phyloP scores from a whole-genome alignment of 2,888 invertebrate genomes.

The Eupithecia centaureata region DNA sequence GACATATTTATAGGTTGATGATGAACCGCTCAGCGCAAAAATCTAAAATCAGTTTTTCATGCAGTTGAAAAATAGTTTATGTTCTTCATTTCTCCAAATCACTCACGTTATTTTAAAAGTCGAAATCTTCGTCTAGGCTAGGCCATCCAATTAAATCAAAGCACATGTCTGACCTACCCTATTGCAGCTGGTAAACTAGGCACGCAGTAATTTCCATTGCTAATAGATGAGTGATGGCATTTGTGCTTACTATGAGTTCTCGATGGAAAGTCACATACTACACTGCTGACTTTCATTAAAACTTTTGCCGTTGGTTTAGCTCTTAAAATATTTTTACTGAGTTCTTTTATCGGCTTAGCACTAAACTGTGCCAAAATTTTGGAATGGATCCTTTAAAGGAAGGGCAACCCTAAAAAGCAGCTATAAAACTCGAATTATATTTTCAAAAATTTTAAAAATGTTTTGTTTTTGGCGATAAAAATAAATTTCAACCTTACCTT shows the following conservation, averaged over 20 bases:
- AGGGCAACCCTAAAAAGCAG: too few relatives aligned
- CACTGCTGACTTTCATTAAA: neutral
- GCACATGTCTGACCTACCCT: conserved; percentile 78
- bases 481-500: neutral
- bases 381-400: too few relatives aligned
- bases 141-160: conserved; percentile 51
- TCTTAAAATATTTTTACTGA: neutral
- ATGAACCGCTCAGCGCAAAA: too few relatives aligned
- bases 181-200: conserved; percentile 68
- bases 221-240: conserved; percentile 62
- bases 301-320: neutral
- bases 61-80: too few relatives aligned
- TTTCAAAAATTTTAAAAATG: too few relatives aligned
- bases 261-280: conserved; percentile 24
- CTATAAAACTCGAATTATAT: too few relatives aligned
- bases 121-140: neutral
- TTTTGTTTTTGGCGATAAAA: too few relatives aligned
- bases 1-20: too few relatives aligned
- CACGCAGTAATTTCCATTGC: conserved; percentile 76
- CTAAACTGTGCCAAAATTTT: neutral
- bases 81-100: neutral
- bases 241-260: conserved; percentile 49
- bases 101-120: neutral
- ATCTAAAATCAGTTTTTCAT: too few relatives aligned
- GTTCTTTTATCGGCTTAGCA: neutral